These are phyloP conservation scores for Leguminivora glycinivorella DNA, from an alignment of 1,140 invertebrate genomes.

Conservation along the genomic window DNA sequence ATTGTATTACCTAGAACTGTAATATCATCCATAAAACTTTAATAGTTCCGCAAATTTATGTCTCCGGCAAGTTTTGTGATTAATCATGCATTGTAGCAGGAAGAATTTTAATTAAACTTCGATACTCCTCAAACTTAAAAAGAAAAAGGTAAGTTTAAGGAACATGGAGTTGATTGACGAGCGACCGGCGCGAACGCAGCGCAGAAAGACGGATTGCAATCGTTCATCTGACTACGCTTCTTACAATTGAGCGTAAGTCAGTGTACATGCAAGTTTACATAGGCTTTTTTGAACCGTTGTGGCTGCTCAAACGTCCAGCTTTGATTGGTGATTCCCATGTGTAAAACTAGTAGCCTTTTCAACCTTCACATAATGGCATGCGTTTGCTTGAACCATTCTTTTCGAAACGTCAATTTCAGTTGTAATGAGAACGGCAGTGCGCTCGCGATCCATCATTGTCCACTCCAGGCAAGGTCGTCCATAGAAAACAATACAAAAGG, in stretches of 20 bases:
- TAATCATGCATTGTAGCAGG: slow-evolving; percentile 25
- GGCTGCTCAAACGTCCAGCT: slow-evolving; percentile 60
- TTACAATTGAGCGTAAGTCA: neutral
- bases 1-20: slow-evolving; percentile 3
- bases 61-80: slow-evolving; percentile 25
- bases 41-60: slow-evolving; percentile 27
- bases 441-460: slow-evolving; percentile 65
- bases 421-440: slow-evolving; percentile 52
- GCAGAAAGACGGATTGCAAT: slow-evolving; percentile 66
- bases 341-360: slow-evolving; percentile 73
- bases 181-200: slow-evolving; percentile 57
- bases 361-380: slow-evolving; percentile 39
- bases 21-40: slow-evolving; percentile 9
- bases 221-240: slow-evolving; percentile 46
- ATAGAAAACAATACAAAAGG: slow-evolving; percentile 44
- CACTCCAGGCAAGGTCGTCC: slow-evolving; percentile 51
- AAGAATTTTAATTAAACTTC: slow-evolving; percentile 69
- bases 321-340: slow-evolving; percentile 78
- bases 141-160: slow-evolving; percentile 53
- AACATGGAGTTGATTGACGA: slow-evolving; percentile 67
- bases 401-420: slow-evolving; percentile 46
- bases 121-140: slow-evolving; percentile 62
- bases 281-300: neutral
- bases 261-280: neutral
- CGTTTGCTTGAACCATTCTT: slow-evolving; percentile 36